Conservation (phyloP, 1,140 invertebrate species). For the Neotoxoptera formosana region DNA sequence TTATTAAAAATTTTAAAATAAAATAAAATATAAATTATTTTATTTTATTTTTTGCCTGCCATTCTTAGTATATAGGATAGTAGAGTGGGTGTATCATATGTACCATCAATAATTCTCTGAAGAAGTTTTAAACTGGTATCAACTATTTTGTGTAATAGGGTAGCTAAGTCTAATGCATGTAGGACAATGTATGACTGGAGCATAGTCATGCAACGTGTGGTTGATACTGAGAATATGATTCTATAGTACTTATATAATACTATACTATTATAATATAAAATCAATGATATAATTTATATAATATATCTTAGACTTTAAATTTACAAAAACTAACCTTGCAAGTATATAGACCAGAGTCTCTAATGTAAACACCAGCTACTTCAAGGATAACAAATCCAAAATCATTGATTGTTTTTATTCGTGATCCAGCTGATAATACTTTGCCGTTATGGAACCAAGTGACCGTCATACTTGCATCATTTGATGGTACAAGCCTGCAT, state of each 20-base stretch:
- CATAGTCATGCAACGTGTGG: not conserved
- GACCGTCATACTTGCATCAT: constrained; percentile 90
- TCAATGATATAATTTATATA: not conserved
- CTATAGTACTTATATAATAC: not conserved
- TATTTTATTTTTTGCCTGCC: no score
- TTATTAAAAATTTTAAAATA: no score
- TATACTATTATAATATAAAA: not conserved
- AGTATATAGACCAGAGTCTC: constrained; percentile 88
- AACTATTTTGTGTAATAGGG: no score
- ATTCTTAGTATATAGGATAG: no score
- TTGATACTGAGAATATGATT: not conserved
- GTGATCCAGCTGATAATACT: constrained; percentile 82
- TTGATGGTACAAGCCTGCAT: constrained; percentile 86
- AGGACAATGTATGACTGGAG: not conserved
- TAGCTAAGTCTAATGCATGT: no score
- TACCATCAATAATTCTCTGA: no score
- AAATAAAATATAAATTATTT: no score
- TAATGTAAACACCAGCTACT: constrained; percentile 85
- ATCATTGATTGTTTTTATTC: constrained; percentile 91
- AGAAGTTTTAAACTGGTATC: no score
- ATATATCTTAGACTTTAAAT: not conserved
- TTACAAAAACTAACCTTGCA: constrained; percentile 70
- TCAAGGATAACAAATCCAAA: constrained; percentile 94
- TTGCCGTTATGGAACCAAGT: constrained; percentile 98
- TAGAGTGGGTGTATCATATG: no score